Base-by-base conservation (phyloP, 2,797 vertebrate species). In the Cirrhinus molitorella region DNA sequence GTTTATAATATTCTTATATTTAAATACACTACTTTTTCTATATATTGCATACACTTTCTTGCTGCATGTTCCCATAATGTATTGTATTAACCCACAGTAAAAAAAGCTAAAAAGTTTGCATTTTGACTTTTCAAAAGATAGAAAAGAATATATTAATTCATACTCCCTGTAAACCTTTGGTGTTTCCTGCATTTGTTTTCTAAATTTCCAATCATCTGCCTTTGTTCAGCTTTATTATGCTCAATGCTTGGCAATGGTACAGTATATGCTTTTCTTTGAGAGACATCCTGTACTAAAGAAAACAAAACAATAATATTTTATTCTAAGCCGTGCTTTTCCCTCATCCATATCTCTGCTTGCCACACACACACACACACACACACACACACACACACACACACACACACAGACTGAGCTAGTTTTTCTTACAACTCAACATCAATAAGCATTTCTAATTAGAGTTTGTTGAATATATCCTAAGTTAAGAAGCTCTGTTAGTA, bases 121-220 rank as follows among this genome's bases (percentile, higher is more conserved):
- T 37, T 37, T 37, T 37, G 34, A 49, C 51, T 63, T 80, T 71
- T 34, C 28, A 34, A 61, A 7, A 31, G 67, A 72, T 72, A n/a
- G 23, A 79, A 61, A 53, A 79, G 25, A 68, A 79, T 68, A 31
- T 31, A 55, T 31, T 23, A 25, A 72, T 81, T 81, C 19, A 70
- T 47, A 23, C 19, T 61, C 13, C 16, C 37, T 59, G 23, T 72
- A 72, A 81, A 72, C 40, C 25, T 81, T 47, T 61, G 19, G 51
- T 21, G 4, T 80, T 71, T 71, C 40, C 14, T 45, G 66, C 17
- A 12, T 80, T 47, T 45, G 7, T 68, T 47, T 71, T 59, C 16
- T 7, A 47, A 6, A 61, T 80, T 61, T 81, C 47, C 67, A 72
- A 72, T 61, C 68, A 81, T n/a, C 12, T n/a, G 23, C 23, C 49